phyloP scores from a whole-genome alignment of 2,888 invertebrate species.

The Criorhina ranunculi region DNA sequence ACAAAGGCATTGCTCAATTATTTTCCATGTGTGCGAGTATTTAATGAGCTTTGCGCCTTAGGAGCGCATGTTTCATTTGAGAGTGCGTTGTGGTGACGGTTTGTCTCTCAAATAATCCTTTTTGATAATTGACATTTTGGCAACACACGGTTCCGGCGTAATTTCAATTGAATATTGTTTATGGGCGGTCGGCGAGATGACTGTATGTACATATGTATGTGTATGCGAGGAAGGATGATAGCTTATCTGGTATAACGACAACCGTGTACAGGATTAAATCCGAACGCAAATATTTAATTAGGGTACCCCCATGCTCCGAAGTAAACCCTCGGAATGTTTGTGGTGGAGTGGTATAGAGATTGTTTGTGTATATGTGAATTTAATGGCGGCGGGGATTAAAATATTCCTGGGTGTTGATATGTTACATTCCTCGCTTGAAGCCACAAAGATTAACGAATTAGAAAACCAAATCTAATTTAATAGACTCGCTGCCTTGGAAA shows the following conservation, averaged over 20 bases:
- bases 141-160: constrained; percentile 62
- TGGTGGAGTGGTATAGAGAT: neutral
- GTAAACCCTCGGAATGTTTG: neutral
- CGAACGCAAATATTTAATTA: constrained; percentile 59
- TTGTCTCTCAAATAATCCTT: constrained; percentile 60
- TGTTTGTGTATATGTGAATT: constrained; percentile 23
- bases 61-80: constrained; percentile 31
- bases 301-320: constrained; percentile 18
- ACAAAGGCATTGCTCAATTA: constrained; percentile 66
- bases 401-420: constrained; percentile 65
- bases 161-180: constrained; percentile 72
- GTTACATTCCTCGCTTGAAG: constrained; percentile 20
- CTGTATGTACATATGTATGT: neutral
- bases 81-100: neutral
- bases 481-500: constrained; percentile 36
- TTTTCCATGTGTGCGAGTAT: constrained; percentile 29
- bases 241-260: constrained; percentile 58
- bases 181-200: constrained; percentile 6
- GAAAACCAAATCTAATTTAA: constrained; percentile 70
- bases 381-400: constrained; percentile 40
- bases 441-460: constrained; percentile 67
- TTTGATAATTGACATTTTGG: constrained; percentile 63
- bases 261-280: constrained; percentile 60
- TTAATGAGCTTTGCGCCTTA: constrained; percentile 40
- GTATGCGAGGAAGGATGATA: constrained; percentile 7